phyloP scores from a whole-genome alignment of 1,140 invertebrate species.

The Drosophila ananassae region DNA sequence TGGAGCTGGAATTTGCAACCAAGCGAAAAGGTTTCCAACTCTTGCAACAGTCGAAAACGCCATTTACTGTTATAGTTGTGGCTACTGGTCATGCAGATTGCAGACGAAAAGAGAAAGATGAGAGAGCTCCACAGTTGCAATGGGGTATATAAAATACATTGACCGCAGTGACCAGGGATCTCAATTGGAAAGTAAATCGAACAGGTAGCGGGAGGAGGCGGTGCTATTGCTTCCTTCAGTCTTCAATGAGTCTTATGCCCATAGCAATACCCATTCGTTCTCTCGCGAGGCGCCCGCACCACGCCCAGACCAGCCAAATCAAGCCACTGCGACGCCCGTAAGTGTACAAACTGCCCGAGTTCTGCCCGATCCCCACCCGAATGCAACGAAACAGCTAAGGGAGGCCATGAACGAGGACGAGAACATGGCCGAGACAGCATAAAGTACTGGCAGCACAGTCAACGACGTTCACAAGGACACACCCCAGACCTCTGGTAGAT shows the following conservation, averaged over 20 bases:
- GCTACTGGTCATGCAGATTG: slow-evolving; percentile 70
- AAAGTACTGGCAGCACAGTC: slow-evolving; percentile 31
- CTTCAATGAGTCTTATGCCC: background rate
- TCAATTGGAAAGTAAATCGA: slow-evolving; percentile 58
- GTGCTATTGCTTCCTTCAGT: background rate
- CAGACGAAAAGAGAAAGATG: slow-evolving; percentile 47
- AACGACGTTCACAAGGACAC: slow-evolving; percentile 51
- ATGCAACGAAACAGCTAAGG: slow-evolving; percentile 21
- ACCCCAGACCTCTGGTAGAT: slow-evolving; percentile 24
- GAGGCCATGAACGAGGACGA: slow-evolving; percentile 48
- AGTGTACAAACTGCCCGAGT: slow-evolving; percentile 53
- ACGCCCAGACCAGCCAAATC: slow-evolving; percentile 40
- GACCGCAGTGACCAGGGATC: slow-evolving; percentile 50
- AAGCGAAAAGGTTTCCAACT: slow-evolving; percentile 77
- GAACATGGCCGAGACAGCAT: slow-evolving; percentile 46
- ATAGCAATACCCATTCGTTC: background rate
- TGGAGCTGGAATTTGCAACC: slow-evolving; percentile 76
- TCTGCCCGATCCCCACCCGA: slow-evolving; percentile 27
- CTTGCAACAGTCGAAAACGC: slow-evolving; percentile 60
- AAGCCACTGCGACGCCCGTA: slow-evolving; percentile 45
- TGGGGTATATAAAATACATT: slow-evolving; percentile 59
- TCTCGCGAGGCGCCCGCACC: slow-evolving; percentile 11
- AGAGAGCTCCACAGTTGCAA: slow-evolving; percentile 25
- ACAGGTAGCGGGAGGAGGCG: background rate
- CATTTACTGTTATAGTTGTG: slow-evolving; percentile 45